Conservation (phyloP, 2,888 invertebrate genomes). For the Slavum lentiscoides region DNA sequence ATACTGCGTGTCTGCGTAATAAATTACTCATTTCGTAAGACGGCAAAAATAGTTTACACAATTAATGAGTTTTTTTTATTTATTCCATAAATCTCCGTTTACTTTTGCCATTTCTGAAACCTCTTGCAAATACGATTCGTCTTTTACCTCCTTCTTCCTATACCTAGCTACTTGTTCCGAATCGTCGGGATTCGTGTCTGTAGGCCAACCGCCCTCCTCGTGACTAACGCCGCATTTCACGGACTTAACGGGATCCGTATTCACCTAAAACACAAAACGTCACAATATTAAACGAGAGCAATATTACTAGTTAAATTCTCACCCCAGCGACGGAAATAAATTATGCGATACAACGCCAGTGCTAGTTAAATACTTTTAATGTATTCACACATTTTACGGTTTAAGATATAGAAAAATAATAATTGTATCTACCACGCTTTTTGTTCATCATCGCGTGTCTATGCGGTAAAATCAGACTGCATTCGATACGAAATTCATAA, state of each 20-base stretch:
- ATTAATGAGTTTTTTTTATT: too few relatives aligned
- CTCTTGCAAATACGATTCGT: slow-evolving; percentile 66
- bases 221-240: slow-evolving; percentile 79
- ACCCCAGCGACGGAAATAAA: background rate
- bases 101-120: background rate
- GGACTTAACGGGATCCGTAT: slow-evolving; percentile 59
- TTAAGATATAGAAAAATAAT: too few relatives aligned
- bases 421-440: too few relatives aligned
- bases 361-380: too few relatives aligned
- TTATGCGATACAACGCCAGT: too few relatives aligned
- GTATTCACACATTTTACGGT: too few relatives aligned
- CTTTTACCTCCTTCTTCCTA: slow-evolving; percentile 89
- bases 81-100: background rate
- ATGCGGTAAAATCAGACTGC: too few relatives aligned
- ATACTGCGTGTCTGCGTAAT: too few relatives aligned
- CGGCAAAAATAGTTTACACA: too few relatives aligned
- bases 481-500: too few relatives aligned
- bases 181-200: slow-evolving; percentile 84
- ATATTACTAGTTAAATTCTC: background rate
- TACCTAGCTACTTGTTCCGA: slow-evolving; percentile 84
- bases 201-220: slow-evolving; percentile 94
- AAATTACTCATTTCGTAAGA: too few relatives aligned
- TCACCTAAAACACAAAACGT: background rate
- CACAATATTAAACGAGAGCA: background rate
- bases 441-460: too few relatives aligned